These are phyloP conservation scores for Aviceda subcristata DNA, from an alignment of 2,113 vertebrate species.

Conservation along the genomic window DNA sequence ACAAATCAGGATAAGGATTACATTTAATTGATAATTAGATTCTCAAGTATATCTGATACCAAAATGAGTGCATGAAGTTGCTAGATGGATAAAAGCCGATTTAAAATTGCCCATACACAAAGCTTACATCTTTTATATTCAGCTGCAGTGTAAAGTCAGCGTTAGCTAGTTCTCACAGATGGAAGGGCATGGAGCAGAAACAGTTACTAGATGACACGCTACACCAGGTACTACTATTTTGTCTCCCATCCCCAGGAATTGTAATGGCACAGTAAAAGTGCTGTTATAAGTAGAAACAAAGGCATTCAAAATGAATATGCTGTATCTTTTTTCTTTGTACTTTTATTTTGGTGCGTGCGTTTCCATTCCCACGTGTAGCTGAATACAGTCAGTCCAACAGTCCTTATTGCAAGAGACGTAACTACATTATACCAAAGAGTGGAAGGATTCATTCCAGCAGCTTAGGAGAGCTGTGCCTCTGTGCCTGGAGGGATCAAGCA, in stretches of 20 bases:
- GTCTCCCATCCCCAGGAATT: background rate
- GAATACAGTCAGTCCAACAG: background rate
- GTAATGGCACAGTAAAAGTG: background rate
- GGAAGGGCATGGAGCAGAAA: background rate
- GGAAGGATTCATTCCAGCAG: background rate
- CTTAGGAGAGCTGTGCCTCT: background rate
- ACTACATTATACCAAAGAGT: background rate
- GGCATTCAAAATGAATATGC: background rate
- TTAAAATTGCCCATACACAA: background rate
- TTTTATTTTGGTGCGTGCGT: background rate
- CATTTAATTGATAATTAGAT: background rate
- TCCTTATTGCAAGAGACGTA: fast-evolving
- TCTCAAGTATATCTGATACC: background rate
- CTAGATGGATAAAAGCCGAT: background rate
- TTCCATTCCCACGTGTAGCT: background rate
- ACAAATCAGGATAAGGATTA: background rate
- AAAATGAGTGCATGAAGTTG: background rate
- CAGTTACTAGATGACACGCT: background rate
- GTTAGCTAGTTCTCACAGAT: background rate
- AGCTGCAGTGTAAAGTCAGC: background rate
- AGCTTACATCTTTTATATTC: background rate
- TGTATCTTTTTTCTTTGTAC: background rate
- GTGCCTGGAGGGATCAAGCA: background rate
- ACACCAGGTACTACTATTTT: background rate
- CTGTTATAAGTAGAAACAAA: background rate